phyloP scores from a whole-genome alignment of 2,888 invertebrate species.

The Globia sparganii region DNA sequence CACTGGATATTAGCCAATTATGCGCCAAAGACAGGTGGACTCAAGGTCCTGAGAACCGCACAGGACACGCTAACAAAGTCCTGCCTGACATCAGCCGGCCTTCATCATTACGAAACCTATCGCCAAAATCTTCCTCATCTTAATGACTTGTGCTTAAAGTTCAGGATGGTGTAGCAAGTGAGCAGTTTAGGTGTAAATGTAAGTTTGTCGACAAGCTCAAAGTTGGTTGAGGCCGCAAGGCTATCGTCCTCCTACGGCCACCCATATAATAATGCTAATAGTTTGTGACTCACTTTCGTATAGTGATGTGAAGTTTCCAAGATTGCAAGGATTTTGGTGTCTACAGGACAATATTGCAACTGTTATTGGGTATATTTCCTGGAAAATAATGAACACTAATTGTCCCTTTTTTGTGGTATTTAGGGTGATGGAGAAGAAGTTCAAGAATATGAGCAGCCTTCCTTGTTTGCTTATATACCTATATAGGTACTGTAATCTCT shows the following conservation, averaged over 20 bases:
- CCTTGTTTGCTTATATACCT: not conserved
- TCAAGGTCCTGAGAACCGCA: constrained; percentile 68
- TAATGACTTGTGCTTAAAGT: constrained; percentile 42
- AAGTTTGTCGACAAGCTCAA: constrained; percentile 59
- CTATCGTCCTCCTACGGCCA: constrained; percentile 81
- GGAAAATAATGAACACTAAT: not conserved
- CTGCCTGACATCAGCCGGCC: constrained; percentile 73
- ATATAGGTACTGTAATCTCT: not conserved
- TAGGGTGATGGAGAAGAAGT: not conserved
- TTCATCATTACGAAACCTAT: constrained; percentile 42
- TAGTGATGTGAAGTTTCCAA: constrained; percentile 60
- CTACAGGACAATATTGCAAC: not conserved
- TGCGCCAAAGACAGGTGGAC: constrained; percentile 61
- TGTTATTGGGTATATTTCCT: constrained; percentile 4
- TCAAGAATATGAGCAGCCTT: not conserved
- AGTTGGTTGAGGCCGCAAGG: constrained; percentile 75
- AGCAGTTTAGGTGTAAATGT: constrained; percentile 33
- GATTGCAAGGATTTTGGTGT: constrained; percentile 30
- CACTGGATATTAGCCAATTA: constrained; percentile 63
- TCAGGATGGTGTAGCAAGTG: constrained; percentile 42
- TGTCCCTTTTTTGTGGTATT: not conserved
- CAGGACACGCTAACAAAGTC: constrained; percentile 69
- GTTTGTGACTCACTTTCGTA: constrained; percentile 64
- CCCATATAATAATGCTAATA: constrained; percentile 80
- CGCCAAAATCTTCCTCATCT: not conserved